Evolutionary conservation across 1,140 invertebrate species (phyloP), one percentile per base, ranked within the genome.

Genomic region (Apis laboriosa): DNA sequence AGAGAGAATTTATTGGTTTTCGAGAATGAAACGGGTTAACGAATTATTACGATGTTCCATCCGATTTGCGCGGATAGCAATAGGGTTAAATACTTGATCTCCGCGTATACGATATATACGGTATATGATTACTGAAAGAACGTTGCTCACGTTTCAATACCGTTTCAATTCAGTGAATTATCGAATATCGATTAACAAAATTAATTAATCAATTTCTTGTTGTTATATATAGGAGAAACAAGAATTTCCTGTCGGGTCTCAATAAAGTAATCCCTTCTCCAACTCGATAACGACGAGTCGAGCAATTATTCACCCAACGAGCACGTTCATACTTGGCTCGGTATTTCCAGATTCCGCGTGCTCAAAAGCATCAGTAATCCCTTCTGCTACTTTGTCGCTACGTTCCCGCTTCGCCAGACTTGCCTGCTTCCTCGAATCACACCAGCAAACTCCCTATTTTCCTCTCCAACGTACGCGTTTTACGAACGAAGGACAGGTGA

Each of bases 271-370:
- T 28, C 58, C 61, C 9, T 17, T 12, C 9, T n/a, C 58, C 5
- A 13, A 11, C 15, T 58, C 53, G 55, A 66, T 74, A 74, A 24
- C 49, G 28, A 15, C 43, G 28, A n/a, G 68, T 17, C 5, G 43
- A 24, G 61, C 63, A 81, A 75, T 81, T 75, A 80, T 58, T 75
- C 79, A 66, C n/a, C 21, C 61, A n/a, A 55, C 56, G 21, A 63
- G 77, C 49, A 15, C 43, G 34, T 75, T 64, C 19, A 11, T 75
- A 43, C 19, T 28, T 66, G 61, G 43, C 51, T 24, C 28, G 5
- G 17, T n/a, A 19, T 81, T 81, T 81, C 79, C 79, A 81, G 79
- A 81, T 81, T 76, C 79, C 72, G 79, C 71, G 24, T 51, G 56
- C 55, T 74, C 63, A 60, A 55, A 74, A 77, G 13, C 73, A 34